phyloP scores from a whole-genome alignment of 2,888 invertebrate genomes.

The Hetaerina titia region DNA sequence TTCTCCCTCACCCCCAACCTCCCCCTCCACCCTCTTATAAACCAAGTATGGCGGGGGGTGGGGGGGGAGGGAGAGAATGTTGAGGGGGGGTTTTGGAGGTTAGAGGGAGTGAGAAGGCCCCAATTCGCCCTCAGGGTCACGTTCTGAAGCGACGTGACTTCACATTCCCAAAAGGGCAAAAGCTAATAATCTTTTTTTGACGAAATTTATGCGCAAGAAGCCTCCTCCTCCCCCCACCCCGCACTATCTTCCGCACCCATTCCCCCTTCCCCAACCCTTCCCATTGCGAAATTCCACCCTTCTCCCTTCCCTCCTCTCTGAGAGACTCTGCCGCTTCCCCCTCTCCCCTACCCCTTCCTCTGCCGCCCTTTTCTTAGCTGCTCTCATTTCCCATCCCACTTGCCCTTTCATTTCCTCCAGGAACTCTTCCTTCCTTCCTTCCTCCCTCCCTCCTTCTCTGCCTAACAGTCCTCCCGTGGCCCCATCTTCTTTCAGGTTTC shows the following conservation, averaged over 20 bases:
- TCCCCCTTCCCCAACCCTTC: not conserved
- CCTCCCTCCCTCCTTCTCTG: not conserved
- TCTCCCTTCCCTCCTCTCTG: not conserved
- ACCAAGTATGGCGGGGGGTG: not conserved
- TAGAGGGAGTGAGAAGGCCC: not conserved
- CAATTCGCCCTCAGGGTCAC: constrained; percentile 49
- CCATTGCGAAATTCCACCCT: too few species aligned
- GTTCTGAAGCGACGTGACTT: constrained; percentile 46
- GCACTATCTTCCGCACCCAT: not conserved
- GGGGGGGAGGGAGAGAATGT: not conserved
- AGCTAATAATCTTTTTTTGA: constrained; percentile 58
- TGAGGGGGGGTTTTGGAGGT: not conserved
- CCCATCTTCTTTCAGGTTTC: not conserved
- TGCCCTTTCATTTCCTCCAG: constrained; percentile 21
- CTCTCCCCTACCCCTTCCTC: not conserved
- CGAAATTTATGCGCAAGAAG: constrained; percentile 58
- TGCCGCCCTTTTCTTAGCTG: not conserved
- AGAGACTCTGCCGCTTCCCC: too few species aligned
- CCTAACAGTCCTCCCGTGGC: not conserved
- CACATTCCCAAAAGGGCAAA: constrained; percentile 54
- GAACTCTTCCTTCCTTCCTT: not conserved
- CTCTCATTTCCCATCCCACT: not conserved
- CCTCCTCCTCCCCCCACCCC: not conserved
- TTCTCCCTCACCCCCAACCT: not conserved
- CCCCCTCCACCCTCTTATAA: not conserved